phyloP scores from a whole-genome alignment of 2,797 vertebrate species.

The Capromys pilorides region DNA sequence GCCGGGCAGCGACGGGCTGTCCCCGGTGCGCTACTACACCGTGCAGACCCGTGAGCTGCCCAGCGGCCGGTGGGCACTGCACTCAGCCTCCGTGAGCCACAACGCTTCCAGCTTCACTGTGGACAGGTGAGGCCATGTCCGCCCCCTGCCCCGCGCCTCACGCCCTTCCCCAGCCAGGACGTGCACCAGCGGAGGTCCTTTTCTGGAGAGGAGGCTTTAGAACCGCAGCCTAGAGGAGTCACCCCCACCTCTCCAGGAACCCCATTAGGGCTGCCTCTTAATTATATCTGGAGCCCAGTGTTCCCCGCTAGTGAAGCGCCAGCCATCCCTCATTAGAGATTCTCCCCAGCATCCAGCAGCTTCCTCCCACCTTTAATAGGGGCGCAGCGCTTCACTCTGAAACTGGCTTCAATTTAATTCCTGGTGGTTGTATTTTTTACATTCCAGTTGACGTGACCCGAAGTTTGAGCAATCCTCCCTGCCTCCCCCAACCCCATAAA shows the following conservation, averaged over 20 bases:
- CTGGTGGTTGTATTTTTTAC: neutral
- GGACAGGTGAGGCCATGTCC: constrained; percentile 87
- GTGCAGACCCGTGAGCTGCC: constrained; percentile 95
- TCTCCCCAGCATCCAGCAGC: neutral
- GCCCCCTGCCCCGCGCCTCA: rapidly evolving
- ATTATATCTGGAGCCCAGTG: neutral
- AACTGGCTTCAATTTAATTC: neutral
- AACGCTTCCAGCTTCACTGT: constrained; percentile 91
- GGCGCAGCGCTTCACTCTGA: neutral
- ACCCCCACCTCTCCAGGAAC: neutral
- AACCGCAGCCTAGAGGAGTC: neutral
- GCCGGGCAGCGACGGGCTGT: constrained; percentile 97
- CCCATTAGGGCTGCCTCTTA: constrained; percentile 11
- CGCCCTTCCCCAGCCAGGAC: rapidly evolving
- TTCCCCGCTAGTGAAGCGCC: neutral
- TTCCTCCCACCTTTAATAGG: constrained; percentile 9
- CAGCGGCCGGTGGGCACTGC: constrained; percentile 91
- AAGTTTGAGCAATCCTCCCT: neutral
- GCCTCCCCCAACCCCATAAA: neutral
- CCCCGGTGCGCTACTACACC: constrained; percentile 96
- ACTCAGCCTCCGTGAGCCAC: constrained; percentile 91
- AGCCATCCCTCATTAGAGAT: neutral
- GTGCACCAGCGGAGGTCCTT: too few relatives aligned
- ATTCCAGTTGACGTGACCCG: neutral
- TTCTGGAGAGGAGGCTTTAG: neutral